These are phyloP conservation scores for Anolis sagrei DNA, from an alignment of 2,113 vertebrate species.

Conservation along the genomic window DNA sequence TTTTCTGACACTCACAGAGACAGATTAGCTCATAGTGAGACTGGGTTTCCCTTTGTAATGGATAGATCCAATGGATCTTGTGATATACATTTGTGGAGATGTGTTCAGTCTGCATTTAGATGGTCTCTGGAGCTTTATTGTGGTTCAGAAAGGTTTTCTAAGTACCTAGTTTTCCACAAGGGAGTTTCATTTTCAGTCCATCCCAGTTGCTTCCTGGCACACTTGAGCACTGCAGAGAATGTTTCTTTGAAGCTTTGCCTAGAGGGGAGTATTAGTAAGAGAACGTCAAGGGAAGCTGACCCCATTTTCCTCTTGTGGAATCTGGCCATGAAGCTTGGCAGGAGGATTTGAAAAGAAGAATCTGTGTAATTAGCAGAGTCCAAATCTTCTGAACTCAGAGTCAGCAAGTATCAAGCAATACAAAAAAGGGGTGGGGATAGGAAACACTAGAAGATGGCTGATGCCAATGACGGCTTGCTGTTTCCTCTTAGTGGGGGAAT, in stretches of 20 bases:
- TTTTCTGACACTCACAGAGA: not conserved
- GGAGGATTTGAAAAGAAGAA: not conserved
- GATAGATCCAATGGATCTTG: not conserved
- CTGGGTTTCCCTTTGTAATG: not conserved
- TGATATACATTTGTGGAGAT: not conserved
- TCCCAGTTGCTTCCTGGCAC: not conserved
- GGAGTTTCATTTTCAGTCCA: not conserved
- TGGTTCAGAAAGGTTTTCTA: not conserved
- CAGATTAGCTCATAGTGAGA: not conserved
- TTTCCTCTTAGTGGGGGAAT: no score
- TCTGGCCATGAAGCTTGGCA: not conserved
- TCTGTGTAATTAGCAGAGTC: not conserved
- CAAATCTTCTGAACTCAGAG: not conserved
- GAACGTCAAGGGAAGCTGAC: not conserved
- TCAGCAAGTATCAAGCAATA: not conserved
- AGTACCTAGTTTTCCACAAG: not conserved
- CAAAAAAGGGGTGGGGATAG: not conserved
- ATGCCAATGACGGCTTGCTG: no score
- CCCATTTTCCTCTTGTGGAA: not conserved
- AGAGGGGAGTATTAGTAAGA: not conserved
- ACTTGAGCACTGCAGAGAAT: not conserved
- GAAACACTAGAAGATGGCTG: not conserved
- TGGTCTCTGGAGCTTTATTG: no score
- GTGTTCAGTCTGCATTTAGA: not conserved
- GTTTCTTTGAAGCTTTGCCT: slow-evolving; percentile 23